These are phyloP conservation scores for Rhinophrynus dorsalis DNA, from an alignment of 2,797 vertebrate genomes.

Conservation along the genomic window DNA sequence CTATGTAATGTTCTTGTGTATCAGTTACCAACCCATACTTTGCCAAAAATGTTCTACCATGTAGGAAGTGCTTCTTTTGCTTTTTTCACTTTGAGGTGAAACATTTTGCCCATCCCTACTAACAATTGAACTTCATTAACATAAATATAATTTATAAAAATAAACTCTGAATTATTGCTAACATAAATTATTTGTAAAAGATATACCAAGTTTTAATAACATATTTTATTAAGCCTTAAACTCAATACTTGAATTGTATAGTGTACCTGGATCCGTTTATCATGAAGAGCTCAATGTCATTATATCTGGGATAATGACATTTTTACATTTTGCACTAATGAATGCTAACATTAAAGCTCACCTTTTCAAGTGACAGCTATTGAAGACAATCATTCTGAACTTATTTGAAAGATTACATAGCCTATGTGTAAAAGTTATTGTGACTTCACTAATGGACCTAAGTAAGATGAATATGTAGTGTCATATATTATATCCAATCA, in stretches of 20 bases:
- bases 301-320: slow-evolving; percentile 32
- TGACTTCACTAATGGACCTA: slow-evolving; percentile 34
- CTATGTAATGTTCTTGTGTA: too few relatives aligned
- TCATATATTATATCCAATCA: not conserved
- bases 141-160: slow-evolving; percentile 30
- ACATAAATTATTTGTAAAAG: slow-evolving; percentile 9
- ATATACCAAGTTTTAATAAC: slow-evolving; percentile 15
- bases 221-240: slow-evolving; percentile 26
- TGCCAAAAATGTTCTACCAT: too few relatives aligned
- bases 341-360: slow-evolving; percentile 31
- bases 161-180: not conserved
- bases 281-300: not conserved
- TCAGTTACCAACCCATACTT: too few relatives aligned
- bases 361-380: slow-evolving; percentile 33
- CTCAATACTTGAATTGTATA: slow-evolving; percentile 26
- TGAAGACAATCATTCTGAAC: slow-evolving; percentile 24
- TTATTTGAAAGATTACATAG: slow-evolving; percentile 12
- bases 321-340: slow-evolving; percentile 23
- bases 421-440: slow-evolving; percentile 3
- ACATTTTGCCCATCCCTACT: too few relatives aligned
- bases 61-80: too few relatives aligned
- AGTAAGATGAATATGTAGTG: slow-evolving; percentile 14
- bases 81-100: too few relatives aligned
- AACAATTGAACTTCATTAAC: slow-evolving; percentile 3
- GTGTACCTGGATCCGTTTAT: slow-evolving; percentile 13